These are phyloP conservation scores for Taxidea taxus DNA, from an alignment of 2,113 vertebrate species.

Conservation along the genomic window DNA sequence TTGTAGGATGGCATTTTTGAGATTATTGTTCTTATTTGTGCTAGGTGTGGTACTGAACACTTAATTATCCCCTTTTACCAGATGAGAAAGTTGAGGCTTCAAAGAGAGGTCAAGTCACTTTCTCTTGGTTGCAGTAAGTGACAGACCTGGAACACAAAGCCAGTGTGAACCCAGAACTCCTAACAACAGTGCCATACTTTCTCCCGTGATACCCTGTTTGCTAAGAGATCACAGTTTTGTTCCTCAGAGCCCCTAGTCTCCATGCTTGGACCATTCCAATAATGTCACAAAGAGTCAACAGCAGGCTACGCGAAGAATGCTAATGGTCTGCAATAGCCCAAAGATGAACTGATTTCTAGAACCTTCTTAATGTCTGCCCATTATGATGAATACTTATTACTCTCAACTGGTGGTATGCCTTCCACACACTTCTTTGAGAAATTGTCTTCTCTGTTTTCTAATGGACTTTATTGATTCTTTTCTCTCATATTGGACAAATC, in stretches of 20 bases:
- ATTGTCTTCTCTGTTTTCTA: conserved; percentile 53
- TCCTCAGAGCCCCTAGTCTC: not conserved
- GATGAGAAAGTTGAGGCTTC: not conserved
- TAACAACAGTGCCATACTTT: fast-evolving
- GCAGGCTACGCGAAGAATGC: not conserved
- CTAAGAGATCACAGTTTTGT: not conserved
- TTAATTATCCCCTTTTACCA: not conserved
- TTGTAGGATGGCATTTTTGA: not conserved
- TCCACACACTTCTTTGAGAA: not conserved
- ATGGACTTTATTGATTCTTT: conserved; percentile 20
- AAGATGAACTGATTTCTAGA: not conserved
- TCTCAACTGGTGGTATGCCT: not conserved
- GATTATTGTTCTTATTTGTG: not conserved
- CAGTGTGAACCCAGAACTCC: not conserved
- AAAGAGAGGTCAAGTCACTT: not conserved
- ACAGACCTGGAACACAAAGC: not conserved
- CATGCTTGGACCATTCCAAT: not conserved
- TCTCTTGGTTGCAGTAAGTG: not conserved
- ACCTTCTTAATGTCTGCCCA: not conserved
- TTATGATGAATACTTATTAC: not conserved
- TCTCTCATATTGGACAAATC: not conserved
- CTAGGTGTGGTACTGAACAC: not conserved
- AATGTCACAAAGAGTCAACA: not conserved
- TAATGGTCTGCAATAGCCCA: not conserved
- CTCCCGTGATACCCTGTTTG: not conserved